Conservation (phyloP, 2,113 vertebrate species). For the Peucedramus taeniatus region DNA sequence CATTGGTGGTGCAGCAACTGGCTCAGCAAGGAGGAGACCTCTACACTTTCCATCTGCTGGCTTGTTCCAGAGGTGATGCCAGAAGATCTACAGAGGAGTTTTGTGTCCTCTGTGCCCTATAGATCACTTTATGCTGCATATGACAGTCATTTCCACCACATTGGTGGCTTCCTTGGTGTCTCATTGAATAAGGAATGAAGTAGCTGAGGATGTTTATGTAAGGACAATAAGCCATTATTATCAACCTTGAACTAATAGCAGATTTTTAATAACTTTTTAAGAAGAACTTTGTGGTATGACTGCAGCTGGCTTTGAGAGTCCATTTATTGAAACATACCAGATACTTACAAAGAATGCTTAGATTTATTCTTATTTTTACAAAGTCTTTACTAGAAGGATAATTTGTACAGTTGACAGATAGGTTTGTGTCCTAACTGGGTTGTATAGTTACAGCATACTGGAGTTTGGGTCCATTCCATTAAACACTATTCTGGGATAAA, state of each 20-base stretch:
- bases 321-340: background rate
- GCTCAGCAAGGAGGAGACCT: background rate
- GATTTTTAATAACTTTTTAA: background rate
- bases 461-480: background rate
- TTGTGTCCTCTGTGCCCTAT: background rate
- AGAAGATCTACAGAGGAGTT: background rate
- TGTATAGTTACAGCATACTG: background rate
- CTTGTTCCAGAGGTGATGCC: background rate
- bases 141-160: background rate
- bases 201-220: background rate
- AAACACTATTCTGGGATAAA: background rate
- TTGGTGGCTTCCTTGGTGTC: background rate
- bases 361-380: background rate
- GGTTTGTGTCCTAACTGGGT: background rate
- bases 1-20: background rate
- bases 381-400: background rate
- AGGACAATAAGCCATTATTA: background rate
- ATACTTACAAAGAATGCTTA: background rate
- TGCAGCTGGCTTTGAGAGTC: background rate
- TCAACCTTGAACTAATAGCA: rapidly evolving
- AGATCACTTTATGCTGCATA: background rate
- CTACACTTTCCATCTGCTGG: background rate
- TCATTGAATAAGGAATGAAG: background rate
- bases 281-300: background rate
- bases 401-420: background rate